Evolutionary conservation across 2,797 vertebrate species (phyloP).

Genomic region (Cossypha heuglini): DNA sequence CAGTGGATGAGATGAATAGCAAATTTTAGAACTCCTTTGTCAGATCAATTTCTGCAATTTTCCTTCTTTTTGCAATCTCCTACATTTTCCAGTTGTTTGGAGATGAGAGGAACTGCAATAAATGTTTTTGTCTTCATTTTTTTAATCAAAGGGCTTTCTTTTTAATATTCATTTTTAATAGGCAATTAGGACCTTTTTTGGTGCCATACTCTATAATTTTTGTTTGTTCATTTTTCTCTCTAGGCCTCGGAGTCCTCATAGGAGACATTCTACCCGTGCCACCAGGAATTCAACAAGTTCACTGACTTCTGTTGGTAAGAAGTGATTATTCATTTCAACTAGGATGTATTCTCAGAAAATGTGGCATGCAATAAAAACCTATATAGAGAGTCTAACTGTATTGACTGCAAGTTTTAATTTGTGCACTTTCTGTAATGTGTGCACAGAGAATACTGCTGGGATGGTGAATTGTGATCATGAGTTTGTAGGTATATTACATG

Average conservation of each 20-base stretch:
- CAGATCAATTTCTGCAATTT: neutral
- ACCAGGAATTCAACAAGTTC: constrained; percentile 79
- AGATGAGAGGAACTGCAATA: neutral
- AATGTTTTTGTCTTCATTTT: neutral
- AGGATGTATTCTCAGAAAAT: neutral
- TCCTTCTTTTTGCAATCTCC: neutral
- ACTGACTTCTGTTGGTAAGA: constrained; percentile 92
- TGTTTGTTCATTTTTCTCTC: neutral
- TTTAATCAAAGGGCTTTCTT: neutral
- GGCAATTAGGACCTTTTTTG: neutral
- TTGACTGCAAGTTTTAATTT: neutral
- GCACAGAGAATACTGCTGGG: neutral
- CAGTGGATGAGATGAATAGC: neutral
- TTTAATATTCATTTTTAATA: neutral
- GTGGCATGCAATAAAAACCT: neutral
- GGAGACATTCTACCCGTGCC: constrained; percentile 78
- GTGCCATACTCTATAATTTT: neutral
- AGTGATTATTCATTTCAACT: neutral
- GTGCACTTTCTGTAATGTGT: neutral
- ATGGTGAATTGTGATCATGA: neutral
- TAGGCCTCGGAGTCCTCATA: constrained; percentile 88
- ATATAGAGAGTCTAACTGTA: neutral
- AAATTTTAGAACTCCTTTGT: neutral
- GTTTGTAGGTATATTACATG: neutral
- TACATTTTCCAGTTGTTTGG: neutral